Evolutionary conservation across 2,888 invertebrate species (phyloP), one percentile per base, ranked within the genome.

Genomic region (Nomada ferruginata): DNA sequence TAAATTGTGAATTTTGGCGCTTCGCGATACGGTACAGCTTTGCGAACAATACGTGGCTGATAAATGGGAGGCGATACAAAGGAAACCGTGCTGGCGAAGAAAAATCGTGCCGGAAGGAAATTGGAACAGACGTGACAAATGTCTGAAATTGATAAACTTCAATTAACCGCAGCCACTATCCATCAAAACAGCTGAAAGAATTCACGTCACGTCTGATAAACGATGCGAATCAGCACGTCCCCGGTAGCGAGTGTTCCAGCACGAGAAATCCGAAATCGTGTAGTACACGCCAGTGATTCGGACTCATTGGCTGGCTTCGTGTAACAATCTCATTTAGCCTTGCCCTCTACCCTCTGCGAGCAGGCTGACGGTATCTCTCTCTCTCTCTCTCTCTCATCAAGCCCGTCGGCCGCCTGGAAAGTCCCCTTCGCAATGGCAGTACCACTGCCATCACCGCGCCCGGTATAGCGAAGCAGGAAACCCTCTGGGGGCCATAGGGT

Each of bases 281-380:
- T 78, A 71, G 71, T 75, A 75, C 78, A 79, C 59, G 71, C 26
- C 53, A 65, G 78, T 69, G 79, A 83, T 83, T 79, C 68, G 75
- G 69, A 72, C 82, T 82, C 79, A 85, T 80, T 87, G 82, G 83
- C 77, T 75, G 70, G 82, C 90, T 92, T 91, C 90, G 90, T 91
- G 92, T 92, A 93, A 92, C 92, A 92, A 93, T 93, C 93, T 92
- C 92, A 92, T 93, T 93, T 92, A 88, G 90, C 87, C 86, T 83
- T 81, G 83, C 79, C 70, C 55, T 73, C 85, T 83, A 79, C 82
- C 86, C 85, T 80, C 82, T 36, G 26, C 65, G 23, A 47, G 18
- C 85, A 82, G 86, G 85, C 86, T 85, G 79, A 77, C 87, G 84
- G 88, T 75, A 85, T 87, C 84, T 86, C 85, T 86, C 87, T 84